Evolutionary conservation across 2,113 vertebrate species (phyloP).

Genomic region (Fulica atra): DNA sequence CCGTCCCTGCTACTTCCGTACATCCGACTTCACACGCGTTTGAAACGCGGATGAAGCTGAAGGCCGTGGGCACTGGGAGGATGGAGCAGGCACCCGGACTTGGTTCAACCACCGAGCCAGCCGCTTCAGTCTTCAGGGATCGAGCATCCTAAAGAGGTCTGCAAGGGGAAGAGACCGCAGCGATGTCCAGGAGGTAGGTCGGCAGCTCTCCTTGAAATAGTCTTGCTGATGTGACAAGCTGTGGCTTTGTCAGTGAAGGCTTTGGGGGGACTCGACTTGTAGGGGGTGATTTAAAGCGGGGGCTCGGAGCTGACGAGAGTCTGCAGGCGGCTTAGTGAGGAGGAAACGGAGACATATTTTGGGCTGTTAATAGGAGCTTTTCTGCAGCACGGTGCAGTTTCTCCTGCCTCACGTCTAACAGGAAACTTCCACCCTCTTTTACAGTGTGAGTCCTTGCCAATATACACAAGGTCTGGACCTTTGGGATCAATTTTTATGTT

Average conservation of each 20-base stretch:
- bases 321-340: background rate
- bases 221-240: background rate
- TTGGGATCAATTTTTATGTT: background rate
- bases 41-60: background rate
- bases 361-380: background rate
- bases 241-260: background rate
- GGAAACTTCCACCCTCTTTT: slow-evolving; percentile 36
- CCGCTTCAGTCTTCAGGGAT: background rate
- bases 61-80: background rate
- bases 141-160: background rate
- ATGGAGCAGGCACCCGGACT: background rate
- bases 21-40: background rate
- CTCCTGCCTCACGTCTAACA: background rate
- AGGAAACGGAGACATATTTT: background rate
- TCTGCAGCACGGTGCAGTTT: background rate
- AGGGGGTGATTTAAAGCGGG: background rate
- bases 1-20: background rate
- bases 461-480: background rate
- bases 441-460: background rate
- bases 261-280: background rate
- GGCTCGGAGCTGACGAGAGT: background rate
- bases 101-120: rapidly evolving
- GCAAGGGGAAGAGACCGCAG: background rate
- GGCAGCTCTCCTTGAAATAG: background rate
- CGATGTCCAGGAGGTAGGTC: slow-evolving; percentile 14